These are phyloP conservation scores for Tokudaia muenninki DNA, from an alignment of 2,797 vertebrate species.

Conservation along the genomic window DNA sequence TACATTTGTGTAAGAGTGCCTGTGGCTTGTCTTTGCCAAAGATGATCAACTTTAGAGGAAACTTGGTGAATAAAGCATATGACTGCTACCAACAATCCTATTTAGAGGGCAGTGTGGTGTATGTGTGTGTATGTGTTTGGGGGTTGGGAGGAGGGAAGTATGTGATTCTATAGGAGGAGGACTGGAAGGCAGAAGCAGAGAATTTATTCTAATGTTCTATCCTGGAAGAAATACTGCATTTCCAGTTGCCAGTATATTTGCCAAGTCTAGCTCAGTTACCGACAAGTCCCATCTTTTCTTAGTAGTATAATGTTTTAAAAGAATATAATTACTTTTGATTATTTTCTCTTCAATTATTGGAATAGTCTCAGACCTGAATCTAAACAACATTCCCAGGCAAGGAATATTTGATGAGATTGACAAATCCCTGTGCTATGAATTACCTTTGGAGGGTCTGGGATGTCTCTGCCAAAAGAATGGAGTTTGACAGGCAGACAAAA, in stretches of 20 bases:
- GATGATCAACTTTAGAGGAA: slow-evolving; percentile 50
- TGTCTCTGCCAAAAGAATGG: background rate
- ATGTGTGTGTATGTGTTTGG: background rate
- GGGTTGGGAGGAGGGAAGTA: background rate
- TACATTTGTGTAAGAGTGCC: slow-evolving; percentile 33
- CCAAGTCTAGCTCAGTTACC: slow-evolving; percentile 52
- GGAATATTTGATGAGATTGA: slow-evolving; percentile 37
- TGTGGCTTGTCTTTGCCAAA: slow-evolving; percentile 46
- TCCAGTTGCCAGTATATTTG: background rate
- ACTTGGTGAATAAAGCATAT: background rate
- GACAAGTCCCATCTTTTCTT: background rate
- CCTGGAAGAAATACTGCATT: background rate
- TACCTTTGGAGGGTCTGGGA: background rate
- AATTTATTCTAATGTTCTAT: slow-evolving; percentile 33
- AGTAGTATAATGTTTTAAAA: slow-evolving; percentile 51
- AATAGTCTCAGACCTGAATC: slow-evolving; percentile 44
- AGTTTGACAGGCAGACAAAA: background rate
- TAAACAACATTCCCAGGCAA: slow-evolving; percentile 3
- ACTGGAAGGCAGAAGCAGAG: background rate
- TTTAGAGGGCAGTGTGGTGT: slow-evolving; percentile 28
- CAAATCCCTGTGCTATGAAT: slow-evolving; percentile 23
- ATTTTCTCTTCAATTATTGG: slow-evolving; percentile 12
- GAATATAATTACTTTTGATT: background rate
- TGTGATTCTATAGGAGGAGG: background rate
- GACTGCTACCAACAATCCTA: background rate